Percentiles rank a stretch among this genome's conserved stretches.
These are phyloP conservation scores for Nasonia giraulti DNA, from an alignment of 1,140 invertebrate genomes.

Conservation along the genomic window DNA sequence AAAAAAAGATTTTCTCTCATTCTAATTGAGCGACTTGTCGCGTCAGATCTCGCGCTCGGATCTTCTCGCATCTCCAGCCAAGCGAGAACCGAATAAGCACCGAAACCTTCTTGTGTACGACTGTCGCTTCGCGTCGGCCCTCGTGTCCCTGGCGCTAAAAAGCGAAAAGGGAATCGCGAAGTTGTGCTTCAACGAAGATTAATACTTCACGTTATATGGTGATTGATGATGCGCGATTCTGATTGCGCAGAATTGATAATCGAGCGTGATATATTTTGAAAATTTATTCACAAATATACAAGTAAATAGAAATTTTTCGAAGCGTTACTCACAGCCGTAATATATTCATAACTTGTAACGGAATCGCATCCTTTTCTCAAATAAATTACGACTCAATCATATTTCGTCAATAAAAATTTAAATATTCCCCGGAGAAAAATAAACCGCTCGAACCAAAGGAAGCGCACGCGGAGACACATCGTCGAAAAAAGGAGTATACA, in stretches of 20 bases:
- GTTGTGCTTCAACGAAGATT: conserved; percentile 1
- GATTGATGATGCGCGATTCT: neutral
- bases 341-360: too few relatives aligned
- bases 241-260: neutral
- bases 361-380: too few relatives aligned
- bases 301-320: neutral
- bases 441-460: neutral
- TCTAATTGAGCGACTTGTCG: conserved; percentile 47
- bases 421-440: neutral
- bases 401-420: neutral
- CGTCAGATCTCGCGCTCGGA: conserved; percentile 26
- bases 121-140: conserved; percentile 27
- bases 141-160: conserved; percentile 16
- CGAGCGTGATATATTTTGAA: too few relatives aligned
- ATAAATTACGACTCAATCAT: neutral
- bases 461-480: neutral
- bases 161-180: conserved; percentile 26
- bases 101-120: conserved; percentile 22
- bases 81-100: conserved; percentile 12
- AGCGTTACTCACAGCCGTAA: too few relatives aligned
- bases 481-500: conserved; percentile 24
- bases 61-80: conserved; percentile 5
- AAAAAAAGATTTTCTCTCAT: conserved; percentile 43
- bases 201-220: neutral
- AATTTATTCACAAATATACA: neutral